Evolutionary conservation across 2,888 invertebrate genomes (phyloP), one percentile per base, ranked within the genome.

Genomic region (Hirtodrosophila alboralis): DNA sequence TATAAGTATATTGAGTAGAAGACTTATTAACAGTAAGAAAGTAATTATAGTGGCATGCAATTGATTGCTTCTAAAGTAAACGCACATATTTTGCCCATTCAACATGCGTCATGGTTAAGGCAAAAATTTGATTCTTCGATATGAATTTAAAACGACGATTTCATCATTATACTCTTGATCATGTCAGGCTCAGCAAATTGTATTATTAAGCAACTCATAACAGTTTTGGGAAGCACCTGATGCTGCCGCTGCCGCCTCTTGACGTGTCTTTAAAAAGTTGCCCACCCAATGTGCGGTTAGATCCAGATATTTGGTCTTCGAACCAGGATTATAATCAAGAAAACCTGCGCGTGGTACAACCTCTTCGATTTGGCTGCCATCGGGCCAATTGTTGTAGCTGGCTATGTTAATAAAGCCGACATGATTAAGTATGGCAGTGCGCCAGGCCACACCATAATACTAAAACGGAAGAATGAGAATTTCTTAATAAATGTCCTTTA

Each of bases 351-450:
- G 85, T 2, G 90, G 87, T 23, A 87, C 75, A 2, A 89, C 94
- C 31, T 94, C 93, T 87, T 95, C 95, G 51, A 95, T 94, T 90
- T 95, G 95, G 7, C 94, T 94, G 4, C 95, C 95, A 88, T 94
- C 94, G 71, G 93, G 93, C 94, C 95, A 95, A 84, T 95, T 94
- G 86, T 95, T 95, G 84, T 94, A 95, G 54, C 94, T 94, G 31
- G 94, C 94, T 52, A 95, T 92, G 7, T 93, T 93, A 10, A 95
- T 90, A 47, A 93, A 91, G 48, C 91, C 90, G 7, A 93, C 92
- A 14, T 91, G 91, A 37, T 92, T 91, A 5, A 91, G 90, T 8
- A 94, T 88, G 1, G 94, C 94, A 27, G 92, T 92, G 44, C 92
- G 90, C 92, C 94, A 94, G 0, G 92, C 92, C 0, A 92, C 92